These are phyloP conservation scores for Xenopus borealis DNA, from an alignment of 2,113 vertebrate genomes.

Conservation along the genomic window DNA sequence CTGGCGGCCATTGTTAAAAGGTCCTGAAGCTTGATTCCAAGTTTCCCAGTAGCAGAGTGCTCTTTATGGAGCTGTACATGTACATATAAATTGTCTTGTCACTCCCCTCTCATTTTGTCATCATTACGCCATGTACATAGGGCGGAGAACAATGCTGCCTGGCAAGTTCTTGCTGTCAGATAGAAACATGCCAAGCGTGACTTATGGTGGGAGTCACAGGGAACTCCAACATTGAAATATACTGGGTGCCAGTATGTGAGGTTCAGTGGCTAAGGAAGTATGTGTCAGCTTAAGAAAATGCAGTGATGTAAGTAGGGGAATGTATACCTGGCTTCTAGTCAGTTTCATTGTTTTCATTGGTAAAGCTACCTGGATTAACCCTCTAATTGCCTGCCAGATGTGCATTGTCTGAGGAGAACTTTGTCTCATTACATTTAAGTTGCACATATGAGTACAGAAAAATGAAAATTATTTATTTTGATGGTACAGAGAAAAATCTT, in stretches of 20 bases:
- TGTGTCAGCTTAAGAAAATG: background rate
- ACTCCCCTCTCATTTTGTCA: background rate
- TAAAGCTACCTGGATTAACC: too few relatives aligned
- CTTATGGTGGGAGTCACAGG: background rate
- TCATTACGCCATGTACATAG: background rate
- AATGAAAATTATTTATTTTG: too few relatives aligned
- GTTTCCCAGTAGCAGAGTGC: background rate
- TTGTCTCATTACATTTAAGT: too few relatives aligned
- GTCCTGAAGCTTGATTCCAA: background rate
- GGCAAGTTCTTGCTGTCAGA: conserved; percentile 6
- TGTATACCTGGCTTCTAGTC: too few relatives aligned
- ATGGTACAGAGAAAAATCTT: too few relatives aligned
- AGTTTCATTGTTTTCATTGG: too few relatives aligned
- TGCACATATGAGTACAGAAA: too few relatives aligned
- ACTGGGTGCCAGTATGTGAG: background rate
- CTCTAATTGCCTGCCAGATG: too few relatives aligned
- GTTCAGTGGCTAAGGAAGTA: background rate
- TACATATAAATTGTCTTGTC: too few relatives aligned
- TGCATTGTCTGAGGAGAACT: too few relatives aligned
- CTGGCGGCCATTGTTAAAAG: background rate
- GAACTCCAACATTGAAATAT: background rate
- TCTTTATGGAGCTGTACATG: background rate
- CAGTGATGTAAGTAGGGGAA: too few relatives aligned
- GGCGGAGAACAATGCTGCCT: conserved; percentile 22
- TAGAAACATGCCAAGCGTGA: background rate